These are phyloP conservation scores for Squalus acanthias DNA, from an alignment of 2,797 vertebrate genomes.

Conservation along the genomic window DNA sequence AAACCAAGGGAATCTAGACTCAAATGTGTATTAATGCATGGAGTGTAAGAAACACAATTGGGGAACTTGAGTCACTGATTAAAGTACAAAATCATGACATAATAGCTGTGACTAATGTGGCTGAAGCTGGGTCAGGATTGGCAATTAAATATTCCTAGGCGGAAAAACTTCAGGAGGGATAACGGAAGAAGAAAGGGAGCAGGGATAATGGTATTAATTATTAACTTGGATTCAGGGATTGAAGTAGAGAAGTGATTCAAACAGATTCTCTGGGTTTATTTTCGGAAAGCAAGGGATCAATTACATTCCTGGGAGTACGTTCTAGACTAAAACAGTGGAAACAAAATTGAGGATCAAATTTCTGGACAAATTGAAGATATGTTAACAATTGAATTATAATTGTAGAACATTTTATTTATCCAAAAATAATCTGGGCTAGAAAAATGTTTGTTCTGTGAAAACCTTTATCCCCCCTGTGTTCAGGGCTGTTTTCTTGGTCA, in stretches of 20 bases:
- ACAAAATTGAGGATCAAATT: neutral
- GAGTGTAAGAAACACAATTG: neutral
- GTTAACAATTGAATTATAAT: neutral
- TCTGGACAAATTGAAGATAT: neutral
- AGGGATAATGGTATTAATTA: neutral
- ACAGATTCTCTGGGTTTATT: neutral
- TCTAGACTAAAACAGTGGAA: neutral
- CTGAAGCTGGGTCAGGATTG: neutral
- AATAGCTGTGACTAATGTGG: neutral
- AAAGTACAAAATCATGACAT: neutral
- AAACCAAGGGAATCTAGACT: neutral
- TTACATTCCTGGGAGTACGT: neutral
- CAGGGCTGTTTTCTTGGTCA: neutral
- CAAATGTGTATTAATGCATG: neutral
- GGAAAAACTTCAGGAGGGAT: neutral
- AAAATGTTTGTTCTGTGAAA: neutral
- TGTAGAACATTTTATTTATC: neutral
- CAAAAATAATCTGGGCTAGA: neutral
- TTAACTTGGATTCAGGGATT: neutral
- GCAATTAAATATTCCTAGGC: neutral
- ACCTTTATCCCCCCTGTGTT: neutral
- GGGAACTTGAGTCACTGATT: neutral
- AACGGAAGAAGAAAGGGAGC: neutral
- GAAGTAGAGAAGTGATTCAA: neutral
- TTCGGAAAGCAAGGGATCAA: neutral